phyloP scores from a whole-genome alignment of 2,797 vertebrate genomes.

The Todus mexicanus region DNA sequence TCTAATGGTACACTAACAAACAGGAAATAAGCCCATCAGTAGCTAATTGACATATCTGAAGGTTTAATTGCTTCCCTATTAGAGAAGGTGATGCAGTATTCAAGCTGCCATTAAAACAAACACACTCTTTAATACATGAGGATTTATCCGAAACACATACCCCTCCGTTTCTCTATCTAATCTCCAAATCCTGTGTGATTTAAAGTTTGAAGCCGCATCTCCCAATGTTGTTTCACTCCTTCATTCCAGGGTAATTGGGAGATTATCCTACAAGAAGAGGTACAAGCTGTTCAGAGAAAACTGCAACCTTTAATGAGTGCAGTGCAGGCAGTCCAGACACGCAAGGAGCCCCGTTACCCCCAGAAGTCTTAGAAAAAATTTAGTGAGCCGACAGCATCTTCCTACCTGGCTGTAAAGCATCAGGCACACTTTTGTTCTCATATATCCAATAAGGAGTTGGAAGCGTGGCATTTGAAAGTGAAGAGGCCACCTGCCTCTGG shows the following conservation, averaged over 20 bases:
- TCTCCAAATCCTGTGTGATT: not conserved
- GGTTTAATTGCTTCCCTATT: constrained; percentile 74
- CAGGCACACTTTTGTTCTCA: not conserved
- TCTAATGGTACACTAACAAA: constrained; percentile 60
- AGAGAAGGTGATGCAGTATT: constrained; percentile 65
- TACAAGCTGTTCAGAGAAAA: constrained; percentile 2
- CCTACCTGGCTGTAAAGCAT: not conserved
- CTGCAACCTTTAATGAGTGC: not conserved
- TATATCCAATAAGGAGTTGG: not conserved
- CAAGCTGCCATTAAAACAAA: constrained; percentile 55
- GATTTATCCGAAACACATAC: constrained; percentile 47
- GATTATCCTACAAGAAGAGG: not conserved
- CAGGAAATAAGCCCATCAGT: constrained; percentile 68
- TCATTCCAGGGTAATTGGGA: constrained; percentile 2
- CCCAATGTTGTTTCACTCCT: not conserved
- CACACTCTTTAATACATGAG: not conserved
- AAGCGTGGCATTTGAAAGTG: not conserved
- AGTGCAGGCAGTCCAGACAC: not conserved
- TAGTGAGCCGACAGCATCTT: not conserved
- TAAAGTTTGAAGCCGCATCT: not conserved
- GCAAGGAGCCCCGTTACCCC: not conserved
- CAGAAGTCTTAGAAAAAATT: not conserved
- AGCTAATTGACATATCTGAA: constrained; percentile 70
- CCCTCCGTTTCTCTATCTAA: not conserved
- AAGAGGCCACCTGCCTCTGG: not conserved